Evolutionary conservation across 2,797 vertebrate species (phyloP).

Genomic region (Parambassis ranga): DNA sequence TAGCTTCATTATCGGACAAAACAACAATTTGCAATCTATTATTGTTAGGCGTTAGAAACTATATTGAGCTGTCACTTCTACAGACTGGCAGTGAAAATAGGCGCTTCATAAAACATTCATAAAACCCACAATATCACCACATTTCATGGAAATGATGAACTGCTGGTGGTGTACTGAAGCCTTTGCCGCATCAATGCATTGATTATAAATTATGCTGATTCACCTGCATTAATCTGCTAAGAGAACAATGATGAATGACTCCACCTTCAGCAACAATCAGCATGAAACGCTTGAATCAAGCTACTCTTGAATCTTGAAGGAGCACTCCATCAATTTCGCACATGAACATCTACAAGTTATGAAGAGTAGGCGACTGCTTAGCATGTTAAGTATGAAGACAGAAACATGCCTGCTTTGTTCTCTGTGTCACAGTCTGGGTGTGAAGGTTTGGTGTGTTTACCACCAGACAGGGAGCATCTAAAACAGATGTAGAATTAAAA

Average conservation of each 20-base stretch:
- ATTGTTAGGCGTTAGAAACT: not conserved
- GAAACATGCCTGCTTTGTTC: too few species aligned
- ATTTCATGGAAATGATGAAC: conserved; percentile 1
- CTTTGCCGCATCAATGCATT: not conserved
- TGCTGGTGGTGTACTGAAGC: not conserved
- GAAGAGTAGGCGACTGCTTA: too few species aligned
- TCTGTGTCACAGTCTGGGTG: too few species aligned
- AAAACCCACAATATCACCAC: not conserved
- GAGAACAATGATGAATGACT: not conserved
- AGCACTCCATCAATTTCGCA: not conserved
- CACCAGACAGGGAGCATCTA: too few species aligned
- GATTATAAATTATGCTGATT: conserved; percentile 15
- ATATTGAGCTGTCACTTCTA: conserved; percentile 9
- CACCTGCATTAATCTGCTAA: conserved; percentile 12
- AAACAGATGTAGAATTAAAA: too few species aligned
- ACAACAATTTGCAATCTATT: not conserved
- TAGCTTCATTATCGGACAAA: conserved; percentile 15
- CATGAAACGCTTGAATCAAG: conserved; percentile 2
- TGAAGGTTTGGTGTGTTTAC: too few species aligned
- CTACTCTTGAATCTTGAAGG: not conserved
- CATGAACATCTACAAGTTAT: not conserved
- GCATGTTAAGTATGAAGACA: too few species aligned
- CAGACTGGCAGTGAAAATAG: not conserved
- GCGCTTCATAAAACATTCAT: not conserved
- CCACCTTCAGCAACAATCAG: not conserved